Conservation (phyloP, 1,140 invertebrate genomes). For the Drosophila pandora region DNA sequence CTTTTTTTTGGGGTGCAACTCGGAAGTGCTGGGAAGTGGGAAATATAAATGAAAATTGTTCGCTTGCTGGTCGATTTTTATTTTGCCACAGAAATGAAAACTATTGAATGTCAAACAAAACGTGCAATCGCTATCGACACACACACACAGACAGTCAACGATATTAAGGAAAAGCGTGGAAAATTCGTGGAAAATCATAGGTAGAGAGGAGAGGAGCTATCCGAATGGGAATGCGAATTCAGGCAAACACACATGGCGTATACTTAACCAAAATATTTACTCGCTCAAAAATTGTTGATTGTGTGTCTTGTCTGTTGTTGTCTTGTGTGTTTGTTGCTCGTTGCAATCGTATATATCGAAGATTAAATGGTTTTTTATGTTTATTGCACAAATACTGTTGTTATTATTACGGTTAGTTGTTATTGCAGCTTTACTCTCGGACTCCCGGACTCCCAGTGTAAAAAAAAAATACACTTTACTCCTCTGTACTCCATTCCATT, state of each 20-base stretch:
- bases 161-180: slow-evolving; percentile 30
- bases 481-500: slow-evolving; percentile 25
- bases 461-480: no score
- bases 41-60: slow-evolving; percentile 58
- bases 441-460: slow-evolving; percentile 3
- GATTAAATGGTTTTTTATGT: slow-evolving; percentile 78
- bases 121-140: slow-evolving; percentile 62
- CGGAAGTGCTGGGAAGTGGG: no score
- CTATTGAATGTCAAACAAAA: slow-evolving; percentile 81
- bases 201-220: no score
- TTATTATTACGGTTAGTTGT: slow-evolving; percentile 38
- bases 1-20: slow-evolving; percentile 9
- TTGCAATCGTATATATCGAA: slow-evolving; percentile 40
- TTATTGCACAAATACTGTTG: slow-evolving; percentile 69
- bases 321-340: neutral
- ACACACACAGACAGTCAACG: slow-evolving; percentile 33
- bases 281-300: slow-evolving; percentile 43
- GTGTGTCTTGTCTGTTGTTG: slow-evolving; percentile 7
- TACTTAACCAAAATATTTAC: slow-evolving; percentile 79
- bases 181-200: neutral
- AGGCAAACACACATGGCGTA: slow-evolving; percentile 51
- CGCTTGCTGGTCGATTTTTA: slow-evolving; percentile 37
- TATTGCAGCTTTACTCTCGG: slow-evolving; percentile 18
- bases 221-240: neutral
- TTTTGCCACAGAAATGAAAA: slow-evolving; percentile 70